A percentile compares a stretch with the other conserved stretches of the same genome.
Evolutionary conservation across 2,113 vertebrate genomes (phyloP).

Genomic region (Chiloscyllium plagiosum): DNA sequence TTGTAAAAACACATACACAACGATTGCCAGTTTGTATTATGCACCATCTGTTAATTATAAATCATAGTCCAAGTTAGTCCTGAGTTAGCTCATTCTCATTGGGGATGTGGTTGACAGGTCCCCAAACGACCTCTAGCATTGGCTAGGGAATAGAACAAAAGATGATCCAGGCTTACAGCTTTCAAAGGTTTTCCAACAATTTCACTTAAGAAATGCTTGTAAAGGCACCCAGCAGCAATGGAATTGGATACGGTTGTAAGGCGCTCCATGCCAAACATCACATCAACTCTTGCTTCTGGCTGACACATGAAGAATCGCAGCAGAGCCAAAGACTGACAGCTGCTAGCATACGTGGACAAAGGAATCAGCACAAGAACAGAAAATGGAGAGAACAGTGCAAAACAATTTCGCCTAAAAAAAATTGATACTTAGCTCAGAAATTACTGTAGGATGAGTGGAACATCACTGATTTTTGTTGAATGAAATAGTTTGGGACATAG

Average conservation of each 20-base stretch:
- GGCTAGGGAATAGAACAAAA: neutral
- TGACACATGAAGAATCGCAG: neutral
- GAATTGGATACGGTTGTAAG: neutral
- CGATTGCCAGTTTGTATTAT: neutral
- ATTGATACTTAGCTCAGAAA: neutral
- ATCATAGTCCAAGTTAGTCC: neutral
- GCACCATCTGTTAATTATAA: neutral
- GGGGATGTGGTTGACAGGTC: neutral
- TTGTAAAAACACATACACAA: neutral
- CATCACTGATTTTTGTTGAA: neutral
- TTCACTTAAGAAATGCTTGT: neutral
- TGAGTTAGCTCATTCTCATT: neutral
- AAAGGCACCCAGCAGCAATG: neutral
- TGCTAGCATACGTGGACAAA: neutral
- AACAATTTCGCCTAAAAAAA: neutral
- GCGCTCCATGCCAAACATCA: neutral
- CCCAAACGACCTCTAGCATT: neutral
- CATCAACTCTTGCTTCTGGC: neutral
- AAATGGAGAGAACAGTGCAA: neutral
- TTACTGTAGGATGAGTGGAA: neutral
- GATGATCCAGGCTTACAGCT: neutral
- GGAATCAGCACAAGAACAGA: neutral
- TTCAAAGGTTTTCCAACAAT: neutral
- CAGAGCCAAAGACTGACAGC: neutral
- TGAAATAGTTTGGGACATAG: neutral